Evolutionary conservation across 92 coral and sea anemone species (phyloP), one percentile per base, ranked within the genome.

Genomic region (Bergia sp.): DNA sequence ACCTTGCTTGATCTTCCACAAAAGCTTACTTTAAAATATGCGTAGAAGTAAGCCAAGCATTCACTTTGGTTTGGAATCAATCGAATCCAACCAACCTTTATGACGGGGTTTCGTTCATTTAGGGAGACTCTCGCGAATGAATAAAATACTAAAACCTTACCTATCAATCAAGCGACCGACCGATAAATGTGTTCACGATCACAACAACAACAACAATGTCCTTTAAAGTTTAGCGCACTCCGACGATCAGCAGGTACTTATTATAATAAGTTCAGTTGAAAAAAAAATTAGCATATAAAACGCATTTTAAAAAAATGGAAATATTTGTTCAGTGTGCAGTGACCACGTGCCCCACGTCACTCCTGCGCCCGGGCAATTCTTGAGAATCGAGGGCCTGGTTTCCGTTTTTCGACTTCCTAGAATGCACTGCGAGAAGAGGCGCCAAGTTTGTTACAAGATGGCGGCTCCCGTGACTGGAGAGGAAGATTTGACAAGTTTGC

Each of bases 361-460:
- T 7, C 74, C 7, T 1, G 37, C 20, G 37, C 39, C 29, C 29
- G 29, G 29, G 29, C 29, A 29, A 29, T 29, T 29, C 29, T 29
- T 29, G 29, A 29, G 29, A 29, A 21, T 0, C 76, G 13, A 23
- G 76, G 39, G 57, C 53, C 86, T 82, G 86, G 86, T 65, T 58
- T 57, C 29, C 66, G 43, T 55, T 5, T 40, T 40, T 6, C 7
- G 36, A 12, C 5, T 5, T 87, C 91, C 96, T 94, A 94, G 40
- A 82, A 67, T 80, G 88, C 96, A 67, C 44, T 87, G 90, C 92
- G 77, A 50, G 77, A 72, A 47, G 86, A 89, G 90, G 95, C 98
- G 98, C 94, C 89, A 93, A 81, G 88, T 91, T 95, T 82, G 87
- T 72, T 84, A 37, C 96, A 95, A 95, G 88, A 95, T 95, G 98